Evolutionary conservation across 2,888 invertebrate genomes (phyloP).

Genomic region (Scaptomyza reducta): DNA sequence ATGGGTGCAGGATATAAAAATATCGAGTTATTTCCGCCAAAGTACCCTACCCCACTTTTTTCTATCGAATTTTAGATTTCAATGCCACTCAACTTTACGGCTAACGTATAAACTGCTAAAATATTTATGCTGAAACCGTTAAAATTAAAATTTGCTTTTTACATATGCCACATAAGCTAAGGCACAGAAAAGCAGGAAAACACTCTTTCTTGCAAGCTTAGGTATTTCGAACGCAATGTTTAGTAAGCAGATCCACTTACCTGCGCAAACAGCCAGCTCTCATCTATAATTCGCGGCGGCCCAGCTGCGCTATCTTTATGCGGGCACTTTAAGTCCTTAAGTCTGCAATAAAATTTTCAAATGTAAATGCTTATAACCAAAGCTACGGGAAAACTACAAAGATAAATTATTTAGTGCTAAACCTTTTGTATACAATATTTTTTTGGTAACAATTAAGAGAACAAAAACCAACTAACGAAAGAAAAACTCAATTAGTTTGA

Average conservation of each 20-base stretch:
- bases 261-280: constrained; percentile 84
- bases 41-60: no score
- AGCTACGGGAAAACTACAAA: background rate
- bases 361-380: constrained; percentile 40
- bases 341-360: constrained; percentile 53
- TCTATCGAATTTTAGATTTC: no score
- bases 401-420: fast-evolving
- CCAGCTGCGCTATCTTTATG: constrained; percentile 56
- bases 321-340: constrained; percentile 65
- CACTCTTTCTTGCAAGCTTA: no score
- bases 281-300: constrained; percentile 82
- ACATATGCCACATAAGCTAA: no score
- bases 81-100: no score
- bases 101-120: no score
- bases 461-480: background rate
- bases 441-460: no score
- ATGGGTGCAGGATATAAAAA: no score
- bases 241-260: constrained; percentile 68
- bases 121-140: no score
- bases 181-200: no score
- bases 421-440: background rate
- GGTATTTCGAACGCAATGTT: constrained; percentile 9
- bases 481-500: background rate
- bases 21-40: no score
- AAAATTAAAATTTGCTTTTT: no score